Evolutionary conservation across 2,113 vertebrate species (phyloP), one percentile per base, ranked within the genome.

Genomic region (Columbina picui): DNA sequence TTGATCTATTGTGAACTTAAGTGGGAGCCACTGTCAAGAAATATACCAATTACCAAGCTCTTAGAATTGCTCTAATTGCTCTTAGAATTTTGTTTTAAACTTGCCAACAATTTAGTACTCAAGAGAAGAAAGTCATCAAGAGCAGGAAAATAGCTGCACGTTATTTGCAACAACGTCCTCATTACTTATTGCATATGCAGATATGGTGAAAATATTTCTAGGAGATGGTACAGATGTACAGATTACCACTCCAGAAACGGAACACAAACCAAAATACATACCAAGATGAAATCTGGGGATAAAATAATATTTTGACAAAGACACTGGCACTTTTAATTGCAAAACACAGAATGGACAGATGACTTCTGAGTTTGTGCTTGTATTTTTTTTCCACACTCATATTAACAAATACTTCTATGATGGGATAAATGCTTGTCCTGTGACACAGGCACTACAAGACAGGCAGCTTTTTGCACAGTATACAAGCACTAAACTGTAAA

Each of bases 21-120:
- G 38, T 3, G 3, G 22, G 9, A 60, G 16, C 7, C 41, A 70
- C 25, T 41, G 49, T 17, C 9, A 91, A 89, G 90, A 87, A 75
- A n/a, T 8, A 39, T 8, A 71, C 8, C 1, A 0, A 68, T 68
- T 63, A n/a, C n/a, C n/a, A n/a, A n/a, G n/a, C n/a, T n/a, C n/a
- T n/a, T n/a, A n/a, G n/a, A n/a, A n/a, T n/a, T n/a, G n/a, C n/a
- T n/a, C n/a, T n/a, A n/a, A n/a, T n/a, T 52, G 53, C 7, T 89
- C 21, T 52, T 64, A 21, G 3, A 26, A n/a, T 73, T 94, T 85
- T 38, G 20, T 32, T 82, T 82, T 55, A 69, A 36, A 69, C 77
- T 67, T 84, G 18, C 38, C 38, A 93, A 49, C 10, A 69, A 83
- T 41, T 47, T 41, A 25, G 11, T 21, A 41, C 34, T 77, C 18